phyloP scores from a whole-genome alignment of 23 tunicate species.

The Phallusia fumigata region DNA sequence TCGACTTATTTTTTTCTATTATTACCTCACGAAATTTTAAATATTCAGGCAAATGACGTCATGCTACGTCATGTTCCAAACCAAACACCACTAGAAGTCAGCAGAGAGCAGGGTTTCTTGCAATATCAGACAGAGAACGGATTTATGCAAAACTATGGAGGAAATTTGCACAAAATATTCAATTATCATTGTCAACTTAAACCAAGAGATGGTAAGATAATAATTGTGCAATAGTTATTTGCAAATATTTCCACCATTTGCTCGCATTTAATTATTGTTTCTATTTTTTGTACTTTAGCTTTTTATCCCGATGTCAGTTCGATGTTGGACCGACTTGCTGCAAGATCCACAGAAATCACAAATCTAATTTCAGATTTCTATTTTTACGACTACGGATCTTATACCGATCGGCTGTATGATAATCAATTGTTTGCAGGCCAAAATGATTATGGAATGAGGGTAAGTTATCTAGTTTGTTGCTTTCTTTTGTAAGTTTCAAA shows the following conservation, averaged over 20 bases:
- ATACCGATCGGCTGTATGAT: not conserved
- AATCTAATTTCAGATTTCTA: not conserved
- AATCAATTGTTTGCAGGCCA: no score
- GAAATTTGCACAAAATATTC: not conserved
- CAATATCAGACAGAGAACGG: slow-evolving; percentile 2
- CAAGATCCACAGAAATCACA: not conserved
- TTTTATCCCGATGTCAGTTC: not conserved
- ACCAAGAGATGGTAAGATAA: not conserved
- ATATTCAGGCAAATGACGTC: not conserved
- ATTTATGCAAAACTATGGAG: no score
- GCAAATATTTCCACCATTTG: no score
- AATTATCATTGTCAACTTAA: not conserved
- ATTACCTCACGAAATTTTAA: not conserved
- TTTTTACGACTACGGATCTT: not conserved
- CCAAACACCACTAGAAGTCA: slow-evolving; percentile 9
- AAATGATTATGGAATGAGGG: no score
- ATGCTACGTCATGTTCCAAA: slow-evolving; percentile 17
- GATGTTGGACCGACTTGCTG: not conserved
- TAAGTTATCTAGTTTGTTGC: no score
- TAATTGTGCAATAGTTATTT: no score
- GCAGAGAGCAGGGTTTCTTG: not conserved
- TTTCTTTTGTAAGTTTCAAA: no score
- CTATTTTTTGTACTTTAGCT: not conserved
- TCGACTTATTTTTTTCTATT: not conserved
- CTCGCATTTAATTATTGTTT: no score